A percentile compares a stretch with the other conserved stretches of the same genome.
Evolutionary conservation across 2,888 invertebrate genomes (phyloP).

Genomic region (Aethes cnicana): DNA sequence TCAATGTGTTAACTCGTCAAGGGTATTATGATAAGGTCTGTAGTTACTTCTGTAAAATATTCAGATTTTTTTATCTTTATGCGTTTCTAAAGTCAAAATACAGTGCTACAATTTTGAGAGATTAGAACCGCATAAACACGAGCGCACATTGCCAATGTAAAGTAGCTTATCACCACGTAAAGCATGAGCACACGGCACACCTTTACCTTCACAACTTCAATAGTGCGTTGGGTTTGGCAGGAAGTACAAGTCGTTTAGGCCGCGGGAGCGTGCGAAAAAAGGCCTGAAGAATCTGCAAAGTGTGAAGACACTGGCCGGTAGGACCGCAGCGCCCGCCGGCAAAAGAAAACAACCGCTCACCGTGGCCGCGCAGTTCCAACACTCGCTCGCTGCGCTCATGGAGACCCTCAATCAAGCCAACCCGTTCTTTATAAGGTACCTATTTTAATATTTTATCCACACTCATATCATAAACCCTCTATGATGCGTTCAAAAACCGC

Average conservation of each 20-base stretch:
- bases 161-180: not conserved
- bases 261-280: slow-evolving; percentile 92
- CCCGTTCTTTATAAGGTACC: slow-evolving; percentile 80
- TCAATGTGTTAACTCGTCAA: slow-evolving; percentile 47
- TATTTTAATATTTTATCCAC: too few relatives aligned
- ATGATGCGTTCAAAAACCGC: too few relatives aligned
- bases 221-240: slow-evolving; percentile 76
- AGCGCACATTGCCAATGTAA: too few relatives aligned
- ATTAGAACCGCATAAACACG: too few relatives aligned
- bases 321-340: slow-evolving; percentile 84
- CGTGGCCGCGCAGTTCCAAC: slow-evolving; percentile 97
- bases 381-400: slow-evolving; percentile 95
- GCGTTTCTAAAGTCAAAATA: too few relatives aligned
- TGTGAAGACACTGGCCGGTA: slow-evolving; percentile 93
- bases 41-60: slow-evolving; percentile 14
- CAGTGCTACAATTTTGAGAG: too few relatives aligned
- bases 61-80: too few relatives aligned
- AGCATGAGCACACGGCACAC: slow-evolving; percentile 2
- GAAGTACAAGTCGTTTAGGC: slow-evolving; percentile 96
- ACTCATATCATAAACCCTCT: too few relatives aligned
- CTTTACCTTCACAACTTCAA: not conserved
- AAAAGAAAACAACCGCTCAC: slow-evolving; percentile 94
- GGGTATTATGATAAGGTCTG: slow-evolving; percentile 19
- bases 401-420: slow-evolving; percentile 92
- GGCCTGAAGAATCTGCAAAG: slow-evolving; percentile 95